Base-by-base conservation (phyloP, 2,797 vertebrate genomes). In the Lagorchestes hirsutus region DNA sequence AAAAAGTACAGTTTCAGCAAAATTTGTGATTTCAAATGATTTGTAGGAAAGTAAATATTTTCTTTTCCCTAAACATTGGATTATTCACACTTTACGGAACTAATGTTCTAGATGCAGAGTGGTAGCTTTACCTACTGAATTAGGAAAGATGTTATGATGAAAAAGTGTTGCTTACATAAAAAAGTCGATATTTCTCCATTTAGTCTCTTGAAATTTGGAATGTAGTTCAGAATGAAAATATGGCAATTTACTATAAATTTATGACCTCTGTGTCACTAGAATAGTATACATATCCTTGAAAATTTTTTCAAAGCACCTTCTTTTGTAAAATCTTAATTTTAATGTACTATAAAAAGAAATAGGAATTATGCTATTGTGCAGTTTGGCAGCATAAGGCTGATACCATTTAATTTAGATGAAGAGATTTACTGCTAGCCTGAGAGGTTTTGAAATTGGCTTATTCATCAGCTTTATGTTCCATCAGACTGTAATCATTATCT, bases 381-480 rank as follows among this genome's bases (percentile, higher is more conserved):
- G 0, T 96, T 96, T 96, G 54, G 18, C 59, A 93, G 11, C 94
- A 3, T 54, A 82, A 13, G 95, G 16, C 16, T 93, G 54, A 90
- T 46, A 55, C 90, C 24, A 54, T 91, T 96, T 97, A 94, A 95
- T 93, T 93, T 95, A 87, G 55, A 94, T 94, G 59, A 56, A 29
- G 34, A 95, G 12, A 82, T 57, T 94, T 93, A 95, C 28, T 52
- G 90, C 46, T 94, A 62, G 52, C 52, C 27, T 95, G 93, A 96
- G 74, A 97, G 31, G 12, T 56, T 90, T 95, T 97, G 90, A 94
- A 97, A 95, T 95, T 82, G 92, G 0, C 31, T 97, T 98, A 96
- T 96, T 98, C 62, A 92, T 96, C 0, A 92, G 95, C 91, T 97
- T 96, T 97, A 95, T 94, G 54, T 95, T 98, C 82, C 93, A 96